Base-by-base conservation (phyloP, 2,797 vertebrate genomes). In the Geotrypetes seraphini region DNA sequence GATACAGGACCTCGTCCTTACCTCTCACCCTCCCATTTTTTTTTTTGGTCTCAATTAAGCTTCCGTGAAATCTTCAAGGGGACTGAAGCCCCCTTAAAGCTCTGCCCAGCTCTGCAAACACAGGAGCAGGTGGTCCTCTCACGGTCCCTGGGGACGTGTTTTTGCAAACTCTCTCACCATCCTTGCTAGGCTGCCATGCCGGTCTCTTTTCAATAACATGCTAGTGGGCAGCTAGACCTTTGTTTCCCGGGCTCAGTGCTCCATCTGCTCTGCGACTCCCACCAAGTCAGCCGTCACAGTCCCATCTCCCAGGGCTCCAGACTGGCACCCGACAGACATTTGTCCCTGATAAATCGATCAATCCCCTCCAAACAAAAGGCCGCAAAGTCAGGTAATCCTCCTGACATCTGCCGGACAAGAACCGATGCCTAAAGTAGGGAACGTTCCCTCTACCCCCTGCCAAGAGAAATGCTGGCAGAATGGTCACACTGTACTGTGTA, bases 151-250 rank as follows among this genome's bases (percentile, higher is more conserved):
- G 29, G 17, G 19, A 19, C 25, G n/a, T 29, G 6, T 5, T 15
- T n/a, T 27, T 39, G 59, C 60, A 72, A 53, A 47, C 42, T 47
- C 50, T 54, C 25, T 34, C 4, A 17, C 25, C 1, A 0, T 42
- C 6, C 38, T 0, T 0, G 20, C 32, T 50, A 0, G 15, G 7
- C 12, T 27, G 43, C 49, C 28, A 49, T 55, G 57, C 43, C 43
- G 15, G 41, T 54, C 49, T 51, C 36, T 36, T 62, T 60, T 71
- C 71, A 72, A 60, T 46, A 70, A 78, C 66, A 50, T 71, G 73
- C 79, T 71, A 63, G 60, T 57, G 62, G n/a, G 56, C 69, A 83
- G 79, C 71, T 73, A 69, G 75, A 62, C 71, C 71, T 77, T 84
- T 84, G 78, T 84, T 69, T 61, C n/a, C 3, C 37, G 4, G 29